Conservation (phyloP, 2,797 vertebrate species). For the Eurystomus glaucurus region DNA sequence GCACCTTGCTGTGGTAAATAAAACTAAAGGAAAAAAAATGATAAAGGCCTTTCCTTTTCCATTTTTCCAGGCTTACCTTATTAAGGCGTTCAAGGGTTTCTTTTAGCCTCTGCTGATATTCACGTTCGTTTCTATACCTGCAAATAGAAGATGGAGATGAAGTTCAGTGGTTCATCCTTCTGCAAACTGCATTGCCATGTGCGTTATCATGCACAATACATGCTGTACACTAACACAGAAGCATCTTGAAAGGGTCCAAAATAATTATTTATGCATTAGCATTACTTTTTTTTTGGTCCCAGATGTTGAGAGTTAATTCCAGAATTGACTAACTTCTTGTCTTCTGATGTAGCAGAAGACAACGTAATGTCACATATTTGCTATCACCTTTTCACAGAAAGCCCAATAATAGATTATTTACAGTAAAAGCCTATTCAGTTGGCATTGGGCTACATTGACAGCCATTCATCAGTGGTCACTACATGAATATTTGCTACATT, state of each 20-base stretch:
- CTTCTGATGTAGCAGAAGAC: background rate
- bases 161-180: background rate
- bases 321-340: background rate
- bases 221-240: background rate
- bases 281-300: background rate
- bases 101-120: constrained; percentile 91
- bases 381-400: background rate
- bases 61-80: constrained; percentile 84
- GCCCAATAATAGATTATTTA: background rate
- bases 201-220: background rate
- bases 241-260: background rate
- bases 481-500: background rate
- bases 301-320: background rate
- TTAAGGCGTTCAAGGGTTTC: constrained; percentile 92
- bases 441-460: background rate
- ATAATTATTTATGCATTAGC: background rate
- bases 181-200: background rate
- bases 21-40: background rate
- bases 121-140: constrained; percentile 95
- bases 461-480: background rate
- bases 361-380: background rate
- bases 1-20: background rate
- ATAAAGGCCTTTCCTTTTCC: background rate
- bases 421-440: background rate
- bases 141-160: constrained; percentile 23